Base-by-base conservation (phyloP, 1,140 invertebrate species). In the Kradibia gibbosae region DNA sequence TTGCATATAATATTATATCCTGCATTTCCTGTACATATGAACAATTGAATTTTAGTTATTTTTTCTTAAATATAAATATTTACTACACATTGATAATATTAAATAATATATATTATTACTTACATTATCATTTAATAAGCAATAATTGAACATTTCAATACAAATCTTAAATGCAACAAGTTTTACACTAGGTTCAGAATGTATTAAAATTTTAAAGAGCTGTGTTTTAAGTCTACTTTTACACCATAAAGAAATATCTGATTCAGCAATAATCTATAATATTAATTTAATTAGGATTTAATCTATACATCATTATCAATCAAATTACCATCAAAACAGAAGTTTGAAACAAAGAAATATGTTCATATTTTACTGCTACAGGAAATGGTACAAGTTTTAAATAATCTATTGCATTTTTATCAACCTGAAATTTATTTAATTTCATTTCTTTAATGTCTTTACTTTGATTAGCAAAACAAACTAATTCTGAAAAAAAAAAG, bases 211-310 rank as follows among this genome's bases (percentile, higher is more conserved):
- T 82, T 82, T 78, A 15, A 86, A 77, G 48, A 87, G 36, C 73
- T 83, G 84, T 4, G 82, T 34, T 85, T 85, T 89, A 0, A 91
- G 74, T 57, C 53, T 70, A 42, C 62, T 34, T 15, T 65, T 71
- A 72, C 87, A 76, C 88, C 88, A 89, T 34, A 70, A 80, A 17
- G 84, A 86, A 55, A 88, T 80, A 36, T 87, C 86, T 48, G 88
- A 86, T 74, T 88, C 86, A 22, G 82, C 75, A 73, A 91, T 86
- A 72, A 91, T 89, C 87, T 91, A 25, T 73, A 80, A 80, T 79
- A 81, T 75, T 81, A 78, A 55, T 34, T 25, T 67, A 34, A 42
- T 83, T 39, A 78, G 71, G 65, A 60, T 70, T 53, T 55, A 55
- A 28, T 34, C n/a, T 74, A 80, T 67, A 70, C 70, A 72, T 17